Percentiles rank a stretch among this genome's conserved stretches.
phyloP scores from a whole-genome alignment of 2,888 invertebrate genomes.

The Parapristionchus giblindavisi region DNA sequence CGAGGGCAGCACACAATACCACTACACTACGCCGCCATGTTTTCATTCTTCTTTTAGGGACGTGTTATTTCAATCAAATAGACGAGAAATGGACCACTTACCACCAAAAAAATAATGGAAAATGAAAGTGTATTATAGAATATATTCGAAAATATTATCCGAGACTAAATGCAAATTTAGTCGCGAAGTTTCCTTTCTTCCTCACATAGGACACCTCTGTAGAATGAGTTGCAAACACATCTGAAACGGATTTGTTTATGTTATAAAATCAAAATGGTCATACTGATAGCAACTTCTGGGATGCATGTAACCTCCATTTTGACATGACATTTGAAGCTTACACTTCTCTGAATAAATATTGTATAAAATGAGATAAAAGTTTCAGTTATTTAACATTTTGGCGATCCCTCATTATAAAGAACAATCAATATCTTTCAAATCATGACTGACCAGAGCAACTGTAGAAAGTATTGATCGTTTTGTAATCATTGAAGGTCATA shows the following conservation, averaged over 20 bases:
- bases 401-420: neutral
- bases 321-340: neutral
- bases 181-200: no score
- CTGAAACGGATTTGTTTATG: neutral
- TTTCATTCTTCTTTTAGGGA: no score
- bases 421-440: neutral
- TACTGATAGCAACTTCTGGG: slow-evolving; percentile 19
- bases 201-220: no score
- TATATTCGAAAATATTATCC: no score
- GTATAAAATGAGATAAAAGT: neutral
- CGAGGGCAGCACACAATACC: no score
- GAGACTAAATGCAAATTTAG: no score
- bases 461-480: slow-evolving; percentile 23
- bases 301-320: slow-evolving; percentile 22
- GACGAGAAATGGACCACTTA: no score
- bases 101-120: no score
- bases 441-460: neutral
- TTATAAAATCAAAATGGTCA: neutral
- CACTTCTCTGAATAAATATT: neutral
- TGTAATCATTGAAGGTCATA: slow-evolving; percentile 31
- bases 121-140: no score
- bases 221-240: slow-evolving; percentile 26
- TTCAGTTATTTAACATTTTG: neutral
- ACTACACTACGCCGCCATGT: no score
- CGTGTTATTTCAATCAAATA: no score